Conservation (phyloP, 2,113 vertebrate species). For the Paralichthys olivaceus region DNA sequence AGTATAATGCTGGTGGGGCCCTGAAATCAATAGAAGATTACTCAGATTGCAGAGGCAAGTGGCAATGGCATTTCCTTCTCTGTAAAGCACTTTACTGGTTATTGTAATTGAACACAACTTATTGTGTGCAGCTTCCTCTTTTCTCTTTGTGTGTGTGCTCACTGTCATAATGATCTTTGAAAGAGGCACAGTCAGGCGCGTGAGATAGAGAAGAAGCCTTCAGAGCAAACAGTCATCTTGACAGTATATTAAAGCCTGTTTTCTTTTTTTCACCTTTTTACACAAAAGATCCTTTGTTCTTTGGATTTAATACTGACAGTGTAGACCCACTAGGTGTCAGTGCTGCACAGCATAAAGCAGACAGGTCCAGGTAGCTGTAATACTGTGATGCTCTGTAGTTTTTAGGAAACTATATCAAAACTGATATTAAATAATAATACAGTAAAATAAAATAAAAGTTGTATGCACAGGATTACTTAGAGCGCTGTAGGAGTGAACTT, state of each 20-base stretch:
- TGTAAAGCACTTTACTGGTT: not conserved
- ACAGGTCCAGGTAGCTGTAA: not conserved
- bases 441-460: not conserved
- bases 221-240: slow-evolving; percentile 4
- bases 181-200: not conserved
- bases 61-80: not conserved
- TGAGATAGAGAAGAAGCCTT: slow-evolving; percentile 2
- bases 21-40: slow-evolving; percentile 2
- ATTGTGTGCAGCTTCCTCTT: not conserved
- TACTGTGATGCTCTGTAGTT: too few relatives aligned
- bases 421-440: not conserved
- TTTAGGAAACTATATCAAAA: not conserved
- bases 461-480: too few relatives aligned
- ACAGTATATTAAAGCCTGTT: not conserved
- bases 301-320: not conserved
- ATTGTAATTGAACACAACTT: not conserved
- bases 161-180: not conserved
- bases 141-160: not conserved
- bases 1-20: not conserved
- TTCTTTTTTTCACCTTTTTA: not conserved
- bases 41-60: not conserved
- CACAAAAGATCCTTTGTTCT: slow-evolving; percentile 71
- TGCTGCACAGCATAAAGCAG: slow-evolving; percentile 42
- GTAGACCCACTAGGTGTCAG: slow-evolving; percentile 69
- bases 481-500: not conserved